These are phyloP conservation scores for Neodiprion pinetum DNA, from an alignment of 1,140 invertebrate species.

Conservation along the genomic window DNA sequence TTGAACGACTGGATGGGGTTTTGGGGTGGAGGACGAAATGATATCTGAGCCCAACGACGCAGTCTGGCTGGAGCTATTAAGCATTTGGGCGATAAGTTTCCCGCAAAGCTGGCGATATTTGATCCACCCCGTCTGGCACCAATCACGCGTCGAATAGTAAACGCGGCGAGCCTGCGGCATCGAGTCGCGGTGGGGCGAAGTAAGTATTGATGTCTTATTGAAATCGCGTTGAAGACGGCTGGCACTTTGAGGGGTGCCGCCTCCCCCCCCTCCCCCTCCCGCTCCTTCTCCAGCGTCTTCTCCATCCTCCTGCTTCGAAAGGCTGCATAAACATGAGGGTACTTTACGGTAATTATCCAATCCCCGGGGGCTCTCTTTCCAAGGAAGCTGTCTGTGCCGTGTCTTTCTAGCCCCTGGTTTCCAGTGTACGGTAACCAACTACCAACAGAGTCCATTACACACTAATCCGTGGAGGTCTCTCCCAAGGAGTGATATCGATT, in stretches of 20 bases:
- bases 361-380: not conserved
- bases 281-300: not conserved
- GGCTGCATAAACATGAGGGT: slow-evolving; percentile 7
- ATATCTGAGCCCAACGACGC: no score
- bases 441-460: not conserved
- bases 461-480: not conserved
- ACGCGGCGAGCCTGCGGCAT: not conserved
- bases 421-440: not conserved
- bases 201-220: slow-evolving; percentile 7
- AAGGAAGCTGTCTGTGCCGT: not conserved
- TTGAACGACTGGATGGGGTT: no score
- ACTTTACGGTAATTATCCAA: slow-evolving; percentile 1
- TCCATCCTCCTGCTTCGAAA: not conserved
- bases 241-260: not conserved
- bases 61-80: no score
- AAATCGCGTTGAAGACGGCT: slow-evolving; percentile 2
- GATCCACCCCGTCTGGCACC: slow-evolving; percentile 1
- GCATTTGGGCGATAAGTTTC: no score
- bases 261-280: no score
- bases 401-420: not conserved
- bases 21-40: no score
- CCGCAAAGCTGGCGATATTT: slow-evolving; percentile 1
- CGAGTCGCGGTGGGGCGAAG: not conserved
- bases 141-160: slow-evolving; percentile 4
- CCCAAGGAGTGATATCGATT: no score